Base-by-base conservation (phyloP, 2,888 invertebrate species). In the Clostera curtula region DNA sequence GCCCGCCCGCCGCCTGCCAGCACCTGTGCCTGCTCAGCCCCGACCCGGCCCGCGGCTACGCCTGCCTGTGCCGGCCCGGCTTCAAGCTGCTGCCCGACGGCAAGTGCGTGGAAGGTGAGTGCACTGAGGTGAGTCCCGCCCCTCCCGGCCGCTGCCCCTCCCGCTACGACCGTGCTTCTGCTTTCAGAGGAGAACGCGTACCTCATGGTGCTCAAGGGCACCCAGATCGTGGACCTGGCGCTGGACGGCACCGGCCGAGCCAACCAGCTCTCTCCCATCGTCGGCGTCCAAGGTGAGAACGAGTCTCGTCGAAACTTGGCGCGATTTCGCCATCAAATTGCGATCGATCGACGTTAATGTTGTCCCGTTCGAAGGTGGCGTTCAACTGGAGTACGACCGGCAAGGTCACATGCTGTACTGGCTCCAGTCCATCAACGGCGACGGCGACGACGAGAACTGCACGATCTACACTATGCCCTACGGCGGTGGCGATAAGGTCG, bases 1-100 rank as follows among this genome's bases (percentile, higher is more conserved):
- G 98, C 69, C 80, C 69, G 7, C 35, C 36, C 7, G 68, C 49
- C 19, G 28, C 69, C 1, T 99, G 98, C 58, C 91, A 92, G 48
- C 98, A 99, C 59, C 83, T 98, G 3, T 99, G 98, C 64, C 80
- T 99, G 12, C 83, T 98, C 1, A 96, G 96, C 25, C 96, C 96
- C 0, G 87, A 88, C 27, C 69, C 84, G 0, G 61, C 84, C 0
- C 68, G 75, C 1, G 93, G 93, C 0, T 98, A 90, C 65, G 89
- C 90, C 0, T 99, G 99, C 68, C 91, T 93, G 60, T 99, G 98
- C 67, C 93, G 93, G 49, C 92, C 96, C 10, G 98, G 98, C 0
- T 96, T 86, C 62, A 89, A 90, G 54, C 62, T 89, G 8, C 58
- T 85, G 12, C 80, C 86, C 4, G 89, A 90, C 37, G 93, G 92